These are phyloP conservation scores for Protobothrops mucrosquamatus DNA, from an alignment of 2,113 vertebrate genomes.

Conservation along the genomic window DNA sequence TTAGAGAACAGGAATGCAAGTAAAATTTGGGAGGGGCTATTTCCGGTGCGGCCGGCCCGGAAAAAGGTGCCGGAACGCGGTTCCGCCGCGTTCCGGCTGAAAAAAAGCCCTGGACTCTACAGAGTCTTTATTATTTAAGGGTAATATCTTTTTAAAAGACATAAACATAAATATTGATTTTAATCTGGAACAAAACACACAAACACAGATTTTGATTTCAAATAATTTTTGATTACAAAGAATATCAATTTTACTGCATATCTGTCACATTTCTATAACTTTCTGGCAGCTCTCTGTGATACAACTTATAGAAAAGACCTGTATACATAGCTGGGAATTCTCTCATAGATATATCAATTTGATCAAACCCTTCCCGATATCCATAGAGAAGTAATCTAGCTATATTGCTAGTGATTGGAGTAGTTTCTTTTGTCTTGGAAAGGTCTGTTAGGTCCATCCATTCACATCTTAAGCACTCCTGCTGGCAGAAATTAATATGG, in stretches of 20 bases:
- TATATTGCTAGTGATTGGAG: slow-evolving; percentile 82
- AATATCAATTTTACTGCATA: slow-evolving; percentile 45
- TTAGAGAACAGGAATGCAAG: no score
- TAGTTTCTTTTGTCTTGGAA: slow-evolving; percentile 62
- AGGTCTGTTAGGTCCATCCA: slow-evolving; percentile 85
- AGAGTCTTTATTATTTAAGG: slow-evolving; percentile 48
- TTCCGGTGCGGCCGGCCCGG: no score
- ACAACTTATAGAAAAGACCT: slow-evolving; percentile 85
- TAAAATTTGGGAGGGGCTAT: no score
- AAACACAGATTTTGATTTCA: background rate
- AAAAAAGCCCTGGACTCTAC: no score
- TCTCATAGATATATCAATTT: slow-evolving; percentile 81
- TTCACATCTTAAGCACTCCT: slow-evolving; percentile 86
- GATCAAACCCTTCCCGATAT: slow-evolving; percentile 78
- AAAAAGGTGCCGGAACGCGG: no score
- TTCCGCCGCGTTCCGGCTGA: no score
- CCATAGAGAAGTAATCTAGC: slow-evolving; percentile 83
- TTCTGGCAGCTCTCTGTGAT: slow-evolving; percentile 80
- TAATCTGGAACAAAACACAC: slow-evolving; percentile 20
- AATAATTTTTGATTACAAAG: slow-evolving; percentile 30
- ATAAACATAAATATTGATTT: slow-evolving; percentile 35
- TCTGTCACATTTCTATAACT: slow-evolving; percentile 50
- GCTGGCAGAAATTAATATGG: slow-evolving; percentile 82
- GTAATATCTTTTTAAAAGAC: slow-evolving; percentile 42
- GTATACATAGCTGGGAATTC: slow-evolving; percentile 81